Conservation (phyloP, 2,113 vertebrate species). For the Thomomys bottae region DNA sequence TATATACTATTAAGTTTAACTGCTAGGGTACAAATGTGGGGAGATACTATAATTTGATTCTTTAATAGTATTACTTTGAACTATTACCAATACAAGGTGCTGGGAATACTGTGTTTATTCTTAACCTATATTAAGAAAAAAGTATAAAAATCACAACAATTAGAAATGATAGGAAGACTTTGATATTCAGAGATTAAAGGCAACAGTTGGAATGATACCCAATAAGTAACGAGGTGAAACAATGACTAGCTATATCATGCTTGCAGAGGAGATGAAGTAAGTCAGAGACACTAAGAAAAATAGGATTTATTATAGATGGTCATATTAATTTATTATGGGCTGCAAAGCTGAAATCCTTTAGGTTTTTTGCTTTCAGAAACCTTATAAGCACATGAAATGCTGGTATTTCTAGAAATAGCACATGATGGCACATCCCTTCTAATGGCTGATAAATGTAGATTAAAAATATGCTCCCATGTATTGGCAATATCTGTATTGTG, state of each 20-base stretch:
- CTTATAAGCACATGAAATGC: neutral
- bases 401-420: slow-evolving; percentile 23
- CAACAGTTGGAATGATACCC: neutral
- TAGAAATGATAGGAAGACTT: slow-evolving; percentile 29
- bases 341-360: neutral
- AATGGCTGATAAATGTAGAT: neutral
- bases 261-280: neutral
- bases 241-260: slow-evolving; percentile 3
- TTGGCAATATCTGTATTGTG: slow-evolving; percentile 56
- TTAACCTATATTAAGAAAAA: neutral
- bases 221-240: neutral
- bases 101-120: neutral
- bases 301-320: neutral
- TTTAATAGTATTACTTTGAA: neutral
- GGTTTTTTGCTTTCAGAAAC: slow-evolving; percentile 63
- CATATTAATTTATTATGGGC: neutral
- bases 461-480: neutral
- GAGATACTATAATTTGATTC: neutral
- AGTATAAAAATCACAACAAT: neutral
- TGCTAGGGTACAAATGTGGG: neutral
- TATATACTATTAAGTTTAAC: neutral
- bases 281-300: neutral
- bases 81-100: neutral
- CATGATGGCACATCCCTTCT: neutral
- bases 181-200: slow-evolving; percentile 36